Conservation (phyloP, 2,797 vertebrate species). For the Tachyglossus aculeatus region DNA sequence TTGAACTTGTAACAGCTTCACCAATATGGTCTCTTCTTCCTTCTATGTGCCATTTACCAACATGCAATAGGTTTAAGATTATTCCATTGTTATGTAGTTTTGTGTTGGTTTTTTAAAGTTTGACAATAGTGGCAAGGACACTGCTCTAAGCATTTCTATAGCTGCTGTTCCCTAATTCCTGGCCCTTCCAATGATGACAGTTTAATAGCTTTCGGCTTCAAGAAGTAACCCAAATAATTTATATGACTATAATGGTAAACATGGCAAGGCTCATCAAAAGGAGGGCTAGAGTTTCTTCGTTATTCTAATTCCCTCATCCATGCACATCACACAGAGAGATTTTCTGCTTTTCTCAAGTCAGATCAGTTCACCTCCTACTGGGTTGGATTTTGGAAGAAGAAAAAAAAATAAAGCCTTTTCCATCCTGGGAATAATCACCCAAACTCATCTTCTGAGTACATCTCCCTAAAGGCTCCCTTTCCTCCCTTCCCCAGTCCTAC, state of each 20-base stretch:
- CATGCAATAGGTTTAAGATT: slow-evolving; percentile 5
- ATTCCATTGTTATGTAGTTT: not conserved
- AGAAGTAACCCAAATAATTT: not conserved
- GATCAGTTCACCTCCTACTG: no score
- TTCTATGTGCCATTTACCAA: not conserved
- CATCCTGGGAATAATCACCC: no score
- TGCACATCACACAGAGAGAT: no score
- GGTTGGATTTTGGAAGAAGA: no score
- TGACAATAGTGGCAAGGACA: slow-evolving; percentile 41
- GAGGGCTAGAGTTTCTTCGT: not conserved
- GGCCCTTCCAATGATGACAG: not conserved
- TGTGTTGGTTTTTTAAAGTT: slow-evolving; percentile 27
- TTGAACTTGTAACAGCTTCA: no score
- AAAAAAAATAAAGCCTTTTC: no score
- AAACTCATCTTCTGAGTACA: no score
- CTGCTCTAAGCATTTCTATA: slow-evolving; percentile 31
- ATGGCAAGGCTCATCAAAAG: not conserved
- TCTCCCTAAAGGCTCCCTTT: no score
- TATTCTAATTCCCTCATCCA: not conserved
- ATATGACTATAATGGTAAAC: not conserved
- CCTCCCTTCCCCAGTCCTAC: no score
- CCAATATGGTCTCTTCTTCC: not conserved
- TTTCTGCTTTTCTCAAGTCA: no score
- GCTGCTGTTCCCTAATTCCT: slow-evolving; percentile 22
- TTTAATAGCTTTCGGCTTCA: slow-evolving; percentile 9